Percentiles rank a stretch among this genome's conserved stretches.
Evolutionary conservation across 2,113 vertebrate species (phyloP).

Genomic region (Bambusicola thoracicus): DNA sequence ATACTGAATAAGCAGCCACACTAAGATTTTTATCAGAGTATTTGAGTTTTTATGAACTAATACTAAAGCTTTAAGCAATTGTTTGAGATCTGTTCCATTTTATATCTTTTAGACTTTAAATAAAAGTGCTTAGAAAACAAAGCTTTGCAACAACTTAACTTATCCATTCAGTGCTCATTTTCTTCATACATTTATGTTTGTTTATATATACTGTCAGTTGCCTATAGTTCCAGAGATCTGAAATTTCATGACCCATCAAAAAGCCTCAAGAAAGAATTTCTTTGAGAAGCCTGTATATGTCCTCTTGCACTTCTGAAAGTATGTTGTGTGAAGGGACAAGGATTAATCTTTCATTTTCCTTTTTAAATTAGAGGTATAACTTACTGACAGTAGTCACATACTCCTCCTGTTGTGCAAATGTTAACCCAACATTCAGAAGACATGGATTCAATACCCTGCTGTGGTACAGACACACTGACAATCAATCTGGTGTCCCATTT

Average conservation of each 20-base stretch:
- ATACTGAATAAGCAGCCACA: neutral
- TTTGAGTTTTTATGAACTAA: neutral
- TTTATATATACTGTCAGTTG: neutral
- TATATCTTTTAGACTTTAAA: neutral
- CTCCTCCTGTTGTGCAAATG: neutral
- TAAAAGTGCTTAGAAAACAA: neutral
- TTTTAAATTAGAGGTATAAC: neutral
- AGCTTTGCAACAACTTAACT: neutral
- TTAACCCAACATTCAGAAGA: neutral
- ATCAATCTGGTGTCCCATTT: neutral
- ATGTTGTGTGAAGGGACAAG: neutral
- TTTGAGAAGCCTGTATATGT: neutral
- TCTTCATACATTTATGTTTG: neutral
- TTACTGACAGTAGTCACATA: neutral
- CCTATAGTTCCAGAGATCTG: neutral
- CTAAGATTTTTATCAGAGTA: neutral
- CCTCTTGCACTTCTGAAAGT: neutral
- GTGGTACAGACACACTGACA: neutral
- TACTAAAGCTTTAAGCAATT: neutral
- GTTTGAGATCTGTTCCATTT: neutral
- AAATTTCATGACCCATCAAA: neutral
- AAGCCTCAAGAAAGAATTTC: neutral
- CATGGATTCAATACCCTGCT: neutral
- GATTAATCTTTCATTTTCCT: neutral
- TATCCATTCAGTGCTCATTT: neutral